Evolutionary conservation across 1,140 invertebrate genomes (phyloP), one percentile per base, ranked within the genome.

Genomic region (Papilio dardanus): DNA sequence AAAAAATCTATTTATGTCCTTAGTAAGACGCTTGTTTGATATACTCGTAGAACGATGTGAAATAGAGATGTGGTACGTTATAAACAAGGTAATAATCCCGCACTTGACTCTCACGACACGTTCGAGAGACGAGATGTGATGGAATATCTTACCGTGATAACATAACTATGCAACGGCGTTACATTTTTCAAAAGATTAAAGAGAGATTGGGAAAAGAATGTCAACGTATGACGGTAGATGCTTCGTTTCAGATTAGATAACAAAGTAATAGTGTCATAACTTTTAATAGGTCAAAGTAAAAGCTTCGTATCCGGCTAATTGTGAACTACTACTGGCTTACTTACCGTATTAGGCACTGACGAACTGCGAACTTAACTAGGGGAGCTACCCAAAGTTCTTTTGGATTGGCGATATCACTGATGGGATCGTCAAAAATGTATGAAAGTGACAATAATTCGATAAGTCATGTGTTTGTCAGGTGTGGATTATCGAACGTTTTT

Each of bases 51-150:
- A n/a, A 19, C 6, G 42, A 19, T 7, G 42, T 46, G 42, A 46
- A 46, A 46, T 16, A 46, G 21, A 24, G 21, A 54, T 24, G 50
- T 21, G 50, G 21, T 66, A 67, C 33, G 65, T 19, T 67, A 35
- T 67, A 35, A 67, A 33, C 65, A 21, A n/a, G 65, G 16, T 37
- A 19, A n/a, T 67, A 67, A 67, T 67, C 65, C 65, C 30, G 33
- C 67, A 40, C 33, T 69, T 69, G 35, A 69, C 67, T 69, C 67
- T 69, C 67, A 40, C 67, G 24, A 69, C 67, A 40, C 67, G 67
- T 69, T 40, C 21, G 67, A 35, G 31, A 69, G 37, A 42, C 19
- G 35, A 69, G 67, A 69, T 69, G 67, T 69, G 67, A 69, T 69
- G 67, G 67, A 69, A 69, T 42, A 69, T 37, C 12, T 68, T 68